Conservation (phyloP, 2,113 vertebrate genomes). For the Charina bottae region DNA sequence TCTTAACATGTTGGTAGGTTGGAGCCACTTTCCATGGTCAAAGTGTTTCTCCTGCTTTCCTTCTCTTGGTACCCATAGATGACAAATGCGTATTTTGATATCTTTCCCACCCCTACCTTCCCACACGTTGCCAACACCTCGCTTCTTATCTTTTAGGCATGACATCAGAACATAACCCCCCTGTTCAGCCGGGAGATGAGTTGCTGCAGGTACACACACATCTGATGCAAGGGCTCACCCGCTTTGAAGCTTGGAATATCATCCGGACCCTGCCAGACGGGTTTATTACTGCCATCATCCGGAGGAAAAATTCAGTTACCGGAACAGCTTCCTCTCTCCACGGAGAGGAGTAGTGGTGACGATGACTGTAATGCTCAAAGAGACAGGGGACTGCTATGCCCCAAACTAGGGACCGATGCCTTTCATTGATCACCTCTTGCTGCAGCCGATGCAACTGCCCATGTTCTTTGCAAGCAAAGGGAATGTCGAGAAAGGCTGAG, state of each 20-base stretch:
- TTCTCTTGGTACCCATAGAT: background rate
- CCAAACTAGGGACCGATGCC: background rate
- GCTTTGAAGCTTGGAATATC: constrained; percentile 92
- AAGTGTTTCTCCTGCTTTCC: background rate
- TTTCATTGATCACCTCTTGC: constrained; percentile 1
- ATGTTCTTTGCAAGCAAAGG: background rate
- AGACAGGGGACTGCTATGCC: background rate
- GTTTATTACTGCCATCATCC: constrained; percentile 73
- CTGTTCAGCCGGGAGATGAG: constrained; percentile 85
- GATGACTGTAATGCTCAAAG: background rate
- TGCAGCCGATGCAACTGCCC: background rate
- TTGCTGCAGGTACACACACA: constrained; percentile 81
- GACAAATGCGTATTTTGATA: background rate
- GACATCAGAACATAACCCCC: constrained; percentile 74
- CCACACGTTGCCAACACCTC: background rate
- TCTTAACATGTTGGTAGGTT: background rate
- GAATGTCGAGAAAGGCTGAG: background rate
- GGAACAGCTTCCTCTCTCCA: constrained; percentile 38
- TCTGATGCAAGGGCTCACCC: constrained; percentile 82
- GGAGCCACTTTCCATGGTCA: background rate
- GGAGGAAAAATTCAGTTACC: constrained; percentile 64
- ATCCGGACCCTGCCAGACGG: constrained; percentile 90
- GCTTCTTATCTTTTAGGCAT: constrained; percentile 73
- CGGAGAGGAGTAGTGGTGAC: background rate
- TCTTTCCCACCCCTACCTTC: background rate